Evolutionary conservation across 64 coral and sea anemone genomes (phyloP).

Genomic region (Stichodactyla mertensii): DNA sequence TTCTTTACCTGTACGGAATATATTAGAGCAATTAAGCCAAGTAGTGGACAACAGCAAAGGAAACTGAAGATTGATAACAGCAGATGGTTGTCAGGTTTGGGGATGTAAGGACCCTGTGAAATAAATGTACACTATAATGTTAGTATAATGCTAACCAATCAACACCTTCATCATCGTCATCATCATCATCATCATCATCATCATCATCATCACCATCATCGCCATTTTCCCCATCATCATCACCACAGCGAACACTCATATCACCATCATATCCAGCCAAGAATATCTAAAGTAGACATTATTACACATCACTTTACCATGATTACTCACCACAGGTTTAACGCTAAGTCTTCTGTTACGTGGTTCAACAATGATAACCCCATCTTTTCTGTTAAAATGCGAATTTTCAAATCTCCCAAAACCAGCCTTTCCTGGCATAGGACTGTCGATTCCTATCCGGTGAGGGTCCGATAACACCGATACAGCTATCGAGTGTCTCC

Average conservation of each 20-base stretch:
- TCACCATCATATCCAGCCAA: too few relatives aligned
- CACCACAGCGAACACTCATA: background rate
- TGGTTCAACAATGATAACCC: background rate
- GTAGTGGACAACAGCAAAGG: conserved; percentile 27
- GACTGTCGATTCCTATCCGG: background rate
- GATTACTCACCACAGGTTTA: background rate
- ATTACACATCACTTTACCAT: too few relatives aligned
- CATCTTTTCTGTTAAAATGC: background rate
- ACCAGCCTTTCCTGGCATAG: background rate
- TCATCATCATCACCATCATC: too few relatives aligned
- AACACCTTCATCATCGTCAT: too few relatives aligned
- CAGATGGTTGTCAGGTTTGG: conserved; percentile 46
- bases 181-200: too few relatives aligned
- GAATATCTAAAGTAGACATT: too few relatives aligned
- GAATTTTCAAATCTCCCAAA: background rate
- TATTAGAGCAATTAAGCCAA: conserved; percentile 30
- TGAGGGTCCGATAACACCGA: background rate
- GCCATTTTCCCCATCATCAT: background rate
- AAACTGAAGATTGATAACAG: conserved; percentile 29
- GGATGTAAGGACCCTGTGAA: background rate
- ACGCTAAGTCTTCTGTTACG: background rate
- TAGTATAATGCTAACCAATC: too few relatives aligned
- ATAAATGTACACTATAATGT: too few relatives aligned
- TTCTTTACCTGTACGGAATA: conserved; percentile 40
- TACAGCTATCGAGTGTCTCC: conserved; percentile 13